Conservation (phyloP, 2,113 vertebrate genomes). For the Daubentonia madagascariensis region DNA sequence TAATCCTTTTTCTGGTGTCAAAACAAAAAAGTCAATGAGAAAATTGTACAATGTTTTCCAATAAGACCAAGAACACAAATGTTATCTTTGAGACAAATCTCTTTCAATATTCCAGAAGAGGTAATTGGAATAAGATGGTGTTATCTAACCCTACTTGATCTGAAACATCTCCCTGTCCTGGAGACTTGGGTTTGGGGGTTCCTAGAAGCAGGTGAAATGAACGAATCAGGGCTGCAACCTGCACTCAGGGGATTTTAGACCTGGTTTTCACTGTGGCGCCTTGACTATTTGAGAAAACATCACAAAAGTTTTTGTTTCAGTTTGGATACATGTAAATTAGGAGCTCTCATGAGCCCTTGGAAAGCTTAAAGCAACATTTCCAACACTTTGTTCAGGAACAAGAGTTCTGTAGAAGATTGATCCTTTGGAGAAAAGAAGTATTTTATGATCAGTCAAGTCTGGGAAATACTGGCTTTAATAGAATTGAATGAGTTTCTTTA, state of each 20-base stretch:
- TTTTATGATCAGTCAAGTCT: neutral
- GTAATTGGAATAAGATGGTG: neutral
- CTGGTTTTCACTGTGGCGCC: neutral
- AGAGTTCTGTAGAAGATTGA: neutral
- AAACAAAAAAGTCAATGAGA: conserved; percentile 4
- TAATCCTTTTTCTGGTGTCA: neutral
- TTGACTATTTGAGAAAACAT: neutral
- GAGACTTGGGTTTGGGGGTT: neutral
- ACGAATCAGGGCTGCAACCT: neutral
- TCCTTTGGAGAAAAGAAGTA: neutral
- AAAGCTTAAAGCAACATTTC: neutral
- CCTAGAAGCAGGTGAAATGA: neutral
- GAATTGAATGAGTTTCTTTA: neutral
- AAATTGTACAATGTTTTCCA: neutral
- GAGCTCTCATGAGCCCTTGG: neutral
- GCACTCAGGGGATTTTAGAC: neutral
- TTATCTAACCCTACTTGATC: neutral
- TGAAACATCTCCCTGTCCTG: neutral
- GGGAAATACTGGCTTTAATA: neutral
- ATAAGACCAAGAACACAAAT: neutral
- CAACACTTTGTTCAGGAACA: neutral
- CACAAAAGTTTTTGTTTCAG: neutral
- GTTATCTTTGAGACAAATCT: neutral
- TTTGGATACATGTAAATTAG: neutral
- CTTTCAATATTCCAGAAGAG: neutral